Percentiles rank a stretch among this genome's conserved stretches.
These are phyloP conservation scores for Aproaerema taeniolella DNA, from an alignment of 2,888 invertebrate species.

Conservation along the genomic window DNA sequence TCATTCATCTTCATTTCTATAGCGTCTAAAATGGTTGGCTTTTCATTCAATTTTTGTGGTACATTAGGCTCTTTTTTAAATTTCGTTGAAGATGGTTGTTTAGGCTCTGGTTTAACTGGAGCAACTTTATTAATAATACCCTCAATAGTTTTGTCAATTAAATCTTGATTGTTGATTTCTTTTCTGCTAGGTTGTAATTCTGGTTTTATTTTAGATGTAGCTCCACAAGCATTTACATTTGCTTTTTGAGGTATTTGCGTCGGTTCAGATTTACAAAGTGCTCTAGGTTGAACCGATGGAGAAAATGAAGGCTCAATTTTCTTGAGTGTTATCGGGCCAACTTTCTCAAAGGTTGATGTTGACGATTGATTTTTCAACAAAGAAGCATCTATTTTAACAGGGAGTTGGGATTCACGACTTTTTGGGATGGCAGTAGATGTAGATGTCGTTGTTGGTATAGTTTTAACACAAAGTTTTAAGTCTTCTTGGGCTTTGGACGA, in stretches of 20 bases:
- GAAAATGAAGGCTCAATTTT: too few species aligned
- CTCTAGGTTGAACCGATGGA: constrained; percentile 16
- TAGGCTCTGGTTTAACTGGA: constrained; percentile 45
- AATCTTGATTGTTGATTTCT: constrained; percentile 53
- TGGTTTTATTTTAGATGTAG: too few species aligned
- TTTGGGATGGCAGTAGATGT: constrained; percentile 45
- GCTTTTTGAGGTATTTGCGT: constrained; percentile 4
- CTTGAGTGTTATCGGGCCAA: too few species aligned
- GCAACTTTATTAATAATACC: constrained; percentile 53
- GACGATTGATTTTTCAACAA: constrained; percentile 23
- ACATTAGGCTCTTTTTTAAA: constrained; percentile 14
- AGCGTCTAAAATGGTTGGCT: constrained; percentile 43
- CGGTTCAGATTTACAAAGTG: constrained; percentile 14
- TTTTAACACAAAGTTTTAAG: constrained; percentile 32
- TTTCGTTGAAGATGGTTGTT: too few species aligned
- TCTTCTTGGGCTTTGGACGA: constrained; percentile 45
- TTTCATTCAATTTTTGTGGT: constrained; percentile 21
- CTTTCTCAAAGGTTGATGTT: too few species aligned
- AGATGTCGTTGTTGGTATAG: too few species aligned
- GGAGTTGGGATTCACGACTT: constrained; percentile 27
- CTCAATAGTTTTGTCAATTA: constrained; percentile 67
- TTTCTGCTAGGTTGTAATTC: too few species aligned
- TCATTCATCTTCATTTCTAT: constrained; percentile 72
- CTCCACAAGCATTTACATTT: too few species aligned
- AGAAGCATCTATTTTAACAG: constrained; percentile 25